These are phyloP conservation scores for Melopsittacus undulatus DNA, from an alignment of 2,797 vertebrate genomes.

Conservation along the genomic window DNA sequence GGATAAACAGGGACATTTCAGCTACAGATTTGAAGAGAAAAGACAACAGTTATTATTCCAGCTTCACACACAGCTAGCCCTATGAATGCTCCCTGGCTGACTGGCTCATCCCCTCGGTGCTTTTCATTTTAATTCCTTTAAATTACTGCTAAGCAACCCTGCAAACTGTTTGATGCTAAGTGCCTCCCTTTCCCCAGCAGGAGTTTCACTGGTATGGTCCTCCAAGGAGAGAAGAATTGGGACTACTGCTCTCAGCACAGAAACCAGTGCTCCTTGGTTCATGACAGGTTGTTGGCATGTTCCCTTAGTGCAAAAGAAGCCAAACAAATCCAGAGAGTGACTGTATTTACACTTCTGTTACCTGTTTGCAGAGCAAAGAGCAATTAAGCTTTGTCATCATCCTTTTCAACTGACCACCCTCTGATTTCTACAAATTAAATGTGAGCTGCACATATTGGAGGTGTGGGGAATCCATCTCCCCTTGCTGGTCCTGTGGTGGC, in stretches of 20 bases:
- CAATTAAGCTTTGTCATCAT: background rate
- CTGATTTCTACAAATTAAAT: background rate
- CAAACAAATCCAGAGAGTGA: background rate
- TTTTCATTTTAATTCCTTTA: conserved; percentile 23
- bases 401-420: background rate
- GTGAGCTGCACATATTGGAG: background rate
- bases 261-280: background rate
- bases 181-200: background rate
- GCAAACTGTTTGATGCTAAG: background rate
- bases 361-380: background rate
- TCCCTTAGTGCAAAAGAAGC: background rate
- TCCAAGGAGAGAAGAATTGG: background rate
- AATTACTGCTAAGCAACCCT: background rate
- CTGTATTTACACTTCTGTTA: background rate
- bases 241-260: background rate
- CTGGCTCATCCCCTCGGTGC: background rate
- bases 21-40: background rate
- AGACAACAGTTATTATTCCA: background rate
- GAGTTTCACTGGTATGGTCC: background rate
- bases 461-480: background rate
- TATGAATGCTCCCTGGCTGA: background rate
- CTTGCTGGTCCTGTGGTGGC: background rate
- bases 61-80: background rate
- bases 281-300: background rate
- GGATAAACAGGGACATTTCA: background rate